Evolutionary conservation across 2,113 vertebrate genomes (phyloP).

Genomic region (Tyrannus savana): DNA sequence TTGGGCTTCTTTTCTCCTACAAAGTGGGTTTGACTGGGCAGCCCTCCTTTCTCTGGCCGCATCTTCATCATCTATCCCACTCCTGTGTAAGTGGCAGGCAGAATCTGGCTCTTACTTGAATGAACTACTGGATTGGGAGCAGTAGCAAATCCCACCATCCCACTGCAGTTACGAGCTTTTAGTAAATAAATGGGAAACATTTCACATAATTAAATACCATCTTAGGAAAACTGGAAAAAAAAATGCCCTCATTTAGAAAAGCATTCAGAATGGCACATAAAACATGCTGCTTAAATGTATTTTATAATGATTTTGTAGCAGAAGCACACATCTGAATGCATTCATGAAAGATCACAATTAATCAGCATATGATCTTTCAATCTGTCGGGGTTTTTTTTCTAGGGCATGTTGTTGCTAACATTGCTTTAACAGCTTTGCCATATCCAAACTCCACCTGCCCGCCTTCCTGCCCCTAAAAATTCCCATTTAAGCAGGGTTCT

Average conservation of each 20-base stretch:
- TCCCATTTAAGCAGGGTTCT: conserved; percentile 32
- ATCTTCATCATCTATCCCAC: background rate
- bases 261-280: conserved; percentile 43
- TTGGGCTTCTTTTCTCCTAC: background rate
- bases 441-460: background rate
- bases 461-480: background rate
- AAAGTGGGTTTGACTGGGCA: background rate
- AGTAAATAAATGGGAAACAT: conserved; percentile 62
- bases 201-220: conserved; percentile 63
- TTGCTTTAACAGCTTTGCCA: conserved; percentile 15
- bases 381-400: background rate
- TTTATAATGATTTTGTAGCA: conserved; percentile 42
- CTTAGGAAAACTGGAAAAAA: conserved; percentile 25
- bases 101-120: background rate
- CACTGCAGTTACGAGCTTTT: conserved; percentile 32
- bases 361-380: conserved; percentile 16
- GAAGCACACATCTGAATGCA: conserved; percentile 1
- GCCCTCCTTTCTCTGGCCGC: background rate
- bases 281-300: conserved; percentile 38
- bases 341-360: conserved; percentile 43
- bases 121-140: conserved; percentile 28
- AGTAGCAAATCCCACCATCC: conserved; percentile 34
- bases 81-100: background rate
- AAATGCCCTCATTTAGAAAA: conserved; percentile 48
- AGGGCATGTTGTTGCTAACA: background rate